These are phyloP conservation scores for Drosophila borborema DNA, from an alignment of 2,888 invertebrate genomes.

Conservation along the genomic window DNA sequence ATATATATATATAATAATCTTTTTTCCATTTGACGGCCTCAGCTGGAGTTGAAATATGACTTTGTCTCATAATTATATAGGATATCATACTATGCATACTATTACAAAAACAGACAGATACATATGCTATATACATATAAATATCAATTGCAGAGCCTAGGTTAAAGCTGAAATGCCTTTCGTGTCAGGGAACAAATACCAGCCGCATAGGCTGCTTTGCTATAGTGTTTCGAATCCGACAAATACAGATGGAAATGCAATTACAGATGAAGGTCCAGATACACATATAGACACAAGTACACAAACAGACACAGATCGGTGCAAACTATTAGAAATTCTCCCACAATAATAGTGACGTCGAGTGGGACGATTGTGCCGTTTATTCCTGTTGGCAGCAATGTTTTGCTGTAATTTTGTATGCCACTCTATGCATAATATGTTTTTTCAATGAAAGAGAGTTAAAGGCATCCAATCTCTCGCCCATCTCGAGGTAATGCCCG, in stretches of 20 bases:
- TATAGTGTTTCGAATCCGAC: conserved; percentile 39
- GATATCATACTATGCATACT: not conserved
- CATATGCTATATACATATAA: not conserved
- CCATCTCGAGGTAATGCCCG: conserved; percentile 58
- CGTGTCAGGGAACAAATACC: conserved; percentile 15
- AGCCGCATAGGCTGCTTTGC: conserved; percentile 15
- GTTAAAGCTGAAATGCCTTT: conserved; percentile 26
- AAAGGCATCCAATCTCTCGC: conserved; percentile 4
- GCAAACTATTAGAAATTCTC: conserved; percentile 66
- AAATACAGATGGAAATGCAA: conserved; percentile 37
- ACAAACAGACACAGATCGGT: not conserved
- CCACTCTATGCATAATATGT: conserved; percentile 74
- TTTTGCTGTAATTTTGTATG: conserved; percentile 59
- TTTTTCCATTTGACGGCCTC: too few species aligned
- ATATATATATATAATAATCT: too few species aligned
- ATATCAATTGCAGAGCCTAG: conserved; percentile 9
- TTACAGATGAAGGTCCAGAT: conserved; percentile 9
- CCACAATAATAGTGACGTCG: conserved; percentile 57
- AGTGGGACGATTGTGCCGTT: conserved; percentile 18
- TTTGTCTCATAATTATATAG: not conserved
- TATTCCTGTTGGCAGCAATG: conserved; percentile 50
- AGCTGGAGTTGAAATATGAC: conserved; percentile 7
- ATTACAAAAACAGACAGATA: not conserved
- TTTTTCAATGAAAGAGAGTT: conserved; percentile 65
- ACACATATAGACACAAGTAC: not conserved